Base-by-base conservation (phyloP, 2,888 invertebrate genomes). In the Tanypteryx hageni region DNA sequence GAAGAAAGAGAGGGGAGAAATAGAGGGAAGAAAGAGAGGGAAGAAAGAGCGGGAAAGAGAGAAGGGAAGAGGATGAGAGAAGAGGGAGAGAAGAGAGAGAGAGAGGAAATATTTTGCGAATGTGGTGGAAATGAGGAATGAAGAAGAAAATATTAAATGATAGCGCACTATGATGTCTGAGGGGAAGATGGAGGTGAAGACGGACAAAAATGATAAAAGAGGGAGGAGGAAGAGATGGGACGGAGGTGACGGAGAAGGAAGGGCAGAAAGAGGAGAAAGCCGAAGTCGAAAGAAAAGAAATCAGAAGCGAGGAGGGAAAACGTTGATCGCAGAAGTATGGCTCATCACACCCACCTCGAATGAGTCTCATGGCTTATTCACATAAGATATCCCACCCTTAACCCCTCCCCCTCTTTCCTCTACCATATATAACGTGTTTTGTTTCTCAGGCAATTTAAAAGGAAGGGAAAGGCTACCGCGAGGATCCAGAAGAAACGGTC, bases 371-470 rank as follows among this genome's bases (percentile, higher is more conserved):
- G 86, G 8, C 9, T 61, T 22, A 76, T 76, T 76, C 76, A 76
- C 76, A 76, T 44, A 5, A 1, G 44, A 44, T 44, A 44, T 44
- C 44, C 44, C 82, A 56, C 56, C 56, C 64, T 31, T 64, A 31
- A 44, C 64, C 18, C 61, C 16, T 44, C 68, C 22, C 64, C 61
- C 64, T n/a, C 10, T 31, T 44, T 44, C 64, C 44, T 56, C 68
- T 27, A 44, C 16, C 9, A 64, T 44, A 89, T 64, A 89, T 27
- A 89, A 89, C 89, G 89, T 68, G 64, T 89, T 89, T 44, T 64
- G 89, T 89, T 89, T 89, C 89, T 44, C 89, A 44, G 68, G 64
- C 89, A 68, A 89, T 89, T 68, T 56, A 14, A n/a, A 27, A 27
- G 76, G 76, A 14, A 76, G 76, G 76, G 27, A 22, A 68, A 10